Conservation (phyloP, 2,888 invertebrate genomes). For the Cancer borealis region DNA sequence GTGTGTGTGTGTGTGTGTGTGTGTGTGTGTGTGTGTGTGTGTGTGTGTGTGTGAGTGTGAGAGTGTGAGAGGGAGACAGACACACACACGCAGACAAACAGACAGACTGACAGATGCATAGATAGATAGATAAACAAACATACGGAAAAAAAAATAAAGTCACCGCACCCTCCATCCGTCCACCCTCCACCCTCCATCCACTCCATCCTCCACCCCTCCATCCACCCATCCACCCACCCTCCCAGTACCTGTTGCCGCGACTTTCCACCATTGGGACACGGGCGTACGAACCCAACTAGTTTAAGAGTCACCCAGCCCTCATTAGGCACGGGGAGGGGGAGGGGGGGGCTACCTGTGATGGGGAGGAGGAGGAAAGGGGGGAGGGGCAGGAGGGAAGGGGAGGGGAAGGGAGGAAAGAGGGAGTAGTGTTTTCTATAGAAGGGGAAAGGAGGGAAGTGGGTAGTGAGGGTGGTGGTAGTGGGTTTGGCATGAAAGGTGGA, state of each 20-base stretch:
- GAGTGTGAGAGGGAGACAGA: not conserved
- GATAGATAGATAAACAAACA: not conserved
- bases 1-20: not conserved
- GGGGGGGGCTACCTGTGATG: not conserved
- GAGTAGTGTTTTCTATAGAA: not conserved
- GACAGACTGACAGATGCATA: not conserved
- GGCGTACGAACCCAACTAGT: not conserved
- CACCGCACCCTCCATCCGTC: no score
- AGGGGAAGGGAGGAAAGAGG: not conserved
- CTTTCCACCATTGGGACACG: not conserved
- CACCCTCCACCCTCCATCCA: no score
- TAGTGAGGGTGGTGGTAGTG: no score
- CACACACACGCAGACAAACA: not conserved
- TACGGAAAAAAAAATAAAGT: not conserved
- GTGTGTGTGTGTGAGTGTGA: not conserved
- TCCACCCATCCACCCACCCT: not conserved
- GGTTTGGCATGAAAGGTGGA: no score
- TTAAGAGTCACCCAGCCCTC: constrained; percentile 3
- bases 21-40: not conserved
- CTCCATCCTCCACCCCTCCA: not conserved
- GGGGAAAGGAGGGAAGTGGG: no score
- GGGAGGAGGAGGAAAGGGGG: not conserved
- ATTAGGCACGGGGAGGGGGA: not conserved
- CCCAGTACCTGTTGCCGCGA: not conserved
- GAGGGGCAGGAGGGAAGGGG: not conserved